These are phyloP conservation scores for Tillus elongatus DNA, from an alignment of 2,888 invertebrate species.

Conservation along the genomic window DNA sequence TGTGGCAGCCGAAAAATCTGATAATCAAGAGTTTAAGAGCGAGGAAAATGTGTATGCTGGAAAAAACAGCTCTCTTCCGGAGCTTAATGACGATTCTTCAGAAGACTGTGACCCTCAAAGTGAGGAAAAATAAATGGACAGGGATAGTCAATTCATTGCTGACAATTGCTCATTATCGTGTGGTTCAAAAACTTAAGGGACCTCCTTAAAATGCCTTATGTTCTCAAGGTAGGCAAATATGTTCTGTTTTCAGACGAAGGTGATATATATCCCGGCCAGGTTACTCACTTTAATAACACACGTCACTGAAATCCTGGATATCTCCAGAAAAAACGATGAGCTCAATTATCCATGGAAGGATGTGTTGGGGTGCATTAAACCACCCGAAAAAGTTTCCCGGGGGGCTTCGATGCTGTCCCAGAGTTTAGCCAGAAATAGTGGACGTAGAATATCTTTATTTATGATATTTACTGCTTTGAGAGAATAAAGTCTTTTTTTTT, in stretches of 20 bases:
- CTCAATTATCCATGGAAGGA: not conserved
- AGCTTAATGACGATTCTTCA: too few relatives aligned
- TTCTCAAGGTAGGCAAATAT: not conserved
- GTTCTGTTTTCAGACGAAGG: constrained; percentile 1
- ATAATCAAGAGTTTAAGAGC: too few relatives aligned
- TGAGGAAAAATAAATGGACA: not conserved
- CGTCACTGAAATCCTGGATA: constrained; percentile 2
- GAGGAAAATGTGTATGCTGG: too few relatives aligned
- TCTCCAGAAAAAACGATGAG: not conserved
- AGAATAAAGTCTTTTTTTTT: too few relatives aligned
- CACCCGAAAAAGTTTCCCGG: not conserved
- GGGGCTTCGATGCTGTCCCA: not conserved
- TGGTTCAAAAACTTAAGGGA: not conserved
- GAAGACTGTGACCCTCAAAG: not conserved
- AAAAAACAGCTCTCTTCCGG: too few relatives aligned
- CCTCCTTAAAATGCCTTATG: not conserved
- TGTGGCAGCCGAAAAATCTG: too few relatives aligned
- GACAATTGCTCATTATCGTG: not conserved
- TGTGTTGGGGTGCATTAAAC: not conserved
- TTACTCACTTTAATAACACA: not conserved
- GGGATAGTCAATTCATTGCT: not conserved
- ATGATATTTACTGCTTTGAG: too few relatives aligned
- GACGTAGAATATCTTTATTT: too few relatives aligned
- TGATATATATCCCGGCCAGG: not conserved
- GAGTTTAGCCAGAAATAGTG: not conserved